A percentile compares a stretch with the other conserved stretches of the same genome.
These are phyloP conservation scores for Enteromius anoplus DNA, from an alignment of 2,797 vertebrate species.

Conservation along the genomic window DNA sequence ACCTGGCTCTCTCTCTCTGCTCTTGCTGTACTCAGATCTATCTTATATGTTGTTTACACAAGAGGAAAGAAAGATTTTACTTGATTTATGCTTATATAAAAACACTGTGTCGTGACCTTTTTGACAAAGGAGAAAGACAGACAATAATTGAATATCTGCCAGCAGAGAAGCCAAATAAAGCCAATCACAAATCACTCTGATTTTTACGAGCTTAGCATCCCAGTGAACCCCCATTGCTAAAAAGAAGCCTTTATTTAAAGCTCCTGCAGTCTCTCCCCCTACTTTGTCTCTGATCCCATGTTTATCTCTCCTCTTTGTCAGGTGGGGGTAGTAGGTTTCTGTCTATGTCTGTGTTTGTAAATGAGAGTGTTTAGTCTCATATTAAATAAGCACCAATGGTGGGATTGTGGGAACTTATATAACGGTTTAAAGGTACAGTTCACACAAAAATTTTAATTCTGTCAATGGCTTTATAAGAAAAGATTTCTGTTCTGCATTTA, in stretches of 20 bases:
- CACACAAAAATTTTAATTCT: neutral
- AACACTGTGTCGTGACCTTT: constrained; percentile 34
- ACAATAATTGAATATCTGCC: constrained; percentile 30
- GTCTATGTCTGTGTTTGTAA: constrained; percentile 28
- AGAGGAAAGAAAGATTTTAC: neutral
- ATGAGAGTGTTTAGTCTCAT: constrained; percentile 46
- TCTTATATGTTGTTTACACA: constrained; percentile 24
- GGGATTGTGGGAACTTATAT: neutral
- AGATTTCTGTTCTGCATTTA: neutral
- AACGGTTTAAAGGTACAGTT: neutral
- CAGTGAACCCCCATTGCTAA: constrained; percentile 38
- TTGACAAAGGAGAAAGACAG: constrained; percentile 15
- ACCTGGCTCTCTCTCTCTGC: neutral
- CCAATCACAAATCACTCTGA: constrained; percentile 48
- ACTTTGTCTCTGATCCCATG: constrained; percentile 8
- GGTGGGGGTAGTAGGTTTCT: constrained; percentile 39
- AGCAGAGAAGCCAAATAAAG: constrained; percentile 29
- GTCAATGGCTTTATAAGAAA: neutral
- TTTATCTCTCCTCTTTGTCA: constrained; percentile 21
- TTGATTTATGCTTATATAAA: constrained; percentile 32
- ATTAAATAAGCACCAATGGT: constrained; percentile 42
- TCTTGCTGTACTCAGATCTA: neutral
- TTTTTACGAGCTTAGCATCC: constrained; percentile 46
- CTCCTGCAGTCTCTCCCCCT: constrained; percentile 6
- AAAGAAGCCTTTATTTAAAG: constrained; percentile 41